Evolutionary conservation across 2,888 invertebrate species (phyloP).

Genomic region (Limnephilus rhombicus): DNA sequence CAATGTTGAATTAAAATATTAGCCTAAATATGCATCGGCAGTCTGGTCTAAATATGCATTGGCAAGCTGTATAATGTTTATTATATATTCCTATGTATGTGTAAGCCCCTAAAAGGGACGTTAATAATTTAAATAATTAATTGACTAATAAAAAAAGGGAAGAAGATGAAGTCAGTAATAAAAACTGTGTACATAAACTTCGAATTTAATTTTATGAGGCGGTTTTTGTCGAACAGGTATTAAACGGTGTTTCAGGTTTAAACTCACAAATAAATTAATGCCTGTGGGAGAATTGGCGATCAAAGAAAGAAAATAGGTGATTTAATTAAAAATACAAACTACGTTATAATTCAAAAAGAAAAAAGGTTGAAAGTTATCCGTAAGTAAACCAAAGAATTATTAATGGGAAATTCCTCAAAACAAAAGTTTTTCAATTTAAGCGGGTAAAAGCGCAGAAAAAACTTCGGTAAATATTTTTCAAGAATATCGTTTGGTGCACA

Average conservation of each 20-base stretch:
- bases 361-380: conserved; percentile 29
- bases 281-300: neutral
- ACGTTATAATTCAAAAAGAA: conserved; percentile 31
- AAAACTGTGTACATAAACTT: too few relatives aligned
- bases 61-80: too few relatives aligned
- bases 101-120: too few relatives aligned
- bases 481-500: conserved; percentile 33
- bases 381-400: conserved; percentile 51
- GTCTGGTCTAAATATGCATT: too few relatives aligned
- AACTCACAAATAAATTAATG: neutral
- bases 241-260: neutral
- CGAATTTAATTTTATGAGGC: neutral
- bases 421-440: conserved; percentile 60
- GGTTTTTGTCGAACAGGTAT: neutral
- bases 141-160: too few relatives aligned
- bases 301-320: neutral
- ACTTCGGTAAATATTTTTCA: conserved; percentile 36
- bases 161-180: too few relatives aligned
- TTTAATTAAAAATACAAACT: neutral
- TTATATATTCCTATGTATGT: too few relatives aligned
- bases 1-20: too few relatives aligned
- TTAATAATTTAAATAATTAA: too few relatives aligned
- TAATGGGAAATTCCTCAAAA: conserved; percentile 58
- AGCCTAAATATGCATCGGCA: too few relatives aligned
- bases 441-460: conserved; percentile 51